These are phyloP conservation scores for Cariama cristata DNA, from an alignment of 2,113 vertebrate species.

Conservation along the genomic window DNA sequence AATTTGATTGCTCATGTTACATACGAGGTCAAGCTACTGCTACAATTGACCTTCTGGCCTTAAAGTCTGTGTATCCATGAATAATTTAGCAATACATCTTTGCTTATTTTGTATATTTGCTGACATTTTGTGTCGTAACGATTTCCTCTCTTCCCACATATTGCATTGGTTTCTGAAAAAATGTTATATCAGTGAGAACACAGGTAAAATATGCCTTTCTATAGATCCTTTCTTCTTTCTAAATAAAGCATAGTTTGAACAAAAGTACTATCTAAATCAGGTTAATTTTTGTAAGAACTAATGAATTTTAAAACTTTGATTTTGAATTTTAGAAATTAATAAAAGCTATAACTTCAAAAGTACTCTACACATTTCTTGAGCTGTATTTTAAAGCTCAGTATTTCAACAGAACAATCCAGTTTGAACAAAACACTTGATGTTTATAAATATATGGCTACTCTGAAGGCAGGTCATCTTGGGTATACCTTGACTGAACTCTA, in stretches of 20 bases:
- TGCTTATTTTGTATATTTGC: background rate
- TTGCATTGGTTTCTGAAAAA: background rate
- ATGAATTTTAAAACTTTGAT: background rate
- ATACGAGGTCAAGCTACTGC: background rate
- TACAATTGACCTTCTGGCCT: background rate
- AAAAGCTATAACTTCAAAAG: background rate
- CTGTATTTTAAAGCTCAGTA: background rate
- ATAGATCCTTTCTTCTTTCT: background rate
- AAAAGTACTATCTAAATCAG: background rate
- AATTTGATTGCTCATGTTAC: background rate
- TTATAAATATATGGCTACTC: background rate
- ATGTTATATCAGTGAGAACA: background rate
- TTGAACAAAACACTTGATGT: background rate
- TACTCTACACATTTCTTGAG: background rate
- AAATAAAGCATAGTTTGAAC: background rate
- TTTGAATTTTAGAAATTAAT: background rate
- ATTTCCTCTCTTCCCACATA: background rate
- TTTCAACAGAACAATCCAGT: background rate
- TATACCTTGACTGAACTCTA: background rate
- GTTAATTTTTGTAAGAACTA: background rate
- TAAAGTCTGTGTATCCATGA: background rate
- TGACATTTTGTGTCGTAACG: background rate
- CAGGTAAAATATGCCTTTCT: background rate
- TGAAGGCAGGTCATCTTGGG: background rate
- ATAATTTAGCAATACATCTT: constrained; percentile 27